A percentile compares a stretch with the other conserved stretches of the same genome.
These are phyloP conservation scores for Torymus auratus DNA, from an alignment of 2,888 invertebrate genomes.

Conservation along the genomic window DNA sequence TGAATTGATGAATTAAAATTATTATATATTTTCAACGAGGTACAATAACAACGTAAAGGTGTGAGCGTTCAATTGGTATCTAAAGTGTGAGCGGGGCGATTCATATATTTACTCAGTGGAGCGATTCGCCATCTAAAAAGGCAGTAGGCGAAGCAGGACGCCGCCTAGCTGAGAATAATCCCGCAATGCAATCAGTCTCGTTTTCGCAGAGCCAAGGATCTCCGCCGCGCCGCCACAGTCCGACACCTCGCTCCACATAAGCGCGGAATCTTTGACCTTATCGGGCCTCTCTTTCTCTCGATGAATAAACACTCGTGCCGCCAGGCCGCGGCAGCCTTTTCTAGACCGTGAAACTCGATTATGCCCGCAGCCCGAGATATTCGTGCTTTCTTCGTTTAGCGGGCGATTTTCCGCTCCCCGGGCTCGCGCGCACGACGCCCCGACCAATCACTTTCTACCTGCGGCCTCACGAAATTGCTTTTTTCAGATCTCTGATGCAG, in stretches of 20 bases:
- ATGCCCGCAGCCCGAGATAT: constrained; percentile 30
- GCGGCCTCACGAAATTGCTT: constrained; percentile 16
- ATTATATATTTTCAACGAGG: too few relatives aligned
- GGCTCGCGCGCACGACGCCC: background rate
- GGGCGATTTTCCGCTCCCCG: constrained; percentile 37
- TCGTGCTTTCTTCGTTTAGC: constrained; percentile 48
- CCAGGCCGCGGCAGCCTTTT: constrained; percentile 14
- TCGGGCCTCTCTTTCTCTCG: constrained; percentile 6
- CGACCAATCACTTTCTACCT: constrained; percentile 52
- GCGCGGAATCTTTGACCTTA: constrained; percentile 42
- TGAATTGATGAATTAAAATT: too few relatives aligned
- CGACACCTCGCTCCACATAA: constrained; percentile 37
- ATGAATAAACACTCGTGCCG: too few relatives aligned
- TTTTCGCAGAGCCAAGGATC: constrained; percentile 15
- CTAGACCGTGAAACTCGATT: constrained; percentile 55
- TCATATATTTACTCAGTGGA: too few relatives aligned
- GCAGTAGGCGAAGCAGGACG: background rate
- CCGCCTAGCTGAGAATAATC: constrained; percentile 1
- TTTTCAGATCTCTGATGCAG: background rate
- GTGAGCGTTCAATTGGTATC: too few relatives aligned
- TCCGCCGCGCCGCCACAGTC: background rate
- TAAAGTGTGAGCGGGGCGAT: too few relatives aligned
- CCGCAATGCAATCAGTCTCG: constrained; percentile 11
- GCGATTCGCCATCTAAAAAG: background rate
- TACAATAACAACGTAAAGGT: background rate